These are phyloP conservation scores for Tenthredo livida DNA, from an alignment of 2,888 invertebrate genomes.

Conservation along the genomic window DNA sequence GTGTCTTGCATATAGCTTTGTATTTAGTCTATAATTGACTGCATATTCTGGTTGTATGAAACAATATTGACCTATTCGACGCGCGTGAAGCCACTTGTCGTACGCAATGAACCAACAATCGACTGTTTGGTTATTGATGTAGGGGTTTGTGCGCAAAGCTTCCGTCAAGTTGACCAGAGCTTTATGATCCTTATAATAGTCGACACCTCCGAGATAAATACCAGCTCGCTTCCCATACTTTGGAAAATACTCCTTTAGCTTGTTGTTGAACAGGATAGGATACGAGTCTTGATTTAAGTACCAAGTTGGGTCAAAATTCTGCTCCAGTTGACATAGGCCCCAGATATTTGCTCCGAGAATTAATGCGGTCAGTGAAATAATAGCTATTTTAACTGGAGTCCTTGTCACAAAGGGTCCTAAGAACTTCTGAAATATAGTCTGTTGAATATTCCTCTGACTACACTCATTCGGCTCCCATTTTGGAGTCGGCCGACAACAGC, in stretches of 20 bases:
- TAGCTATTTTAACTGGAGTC: constrained; percentile 73
- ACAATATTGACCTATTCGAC: constrained; percentile 30
- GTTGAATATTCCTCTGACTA: constrained; percentile 75
- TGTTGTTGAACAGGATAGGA: constrained; percentile 72
- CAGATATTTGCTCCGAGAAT: constrained; percentile 74
- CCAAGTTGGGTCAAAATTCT: constrained; percentile 76
- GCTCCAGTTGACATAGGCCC: constrained; percentile 72
- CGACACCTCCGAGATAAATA: constrained; percentile 74
- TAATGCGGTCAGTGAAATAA: constrained; percentile 71
- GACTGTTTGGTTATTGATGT: constrained; percentile 72
- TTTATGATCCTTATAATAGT: constrained; percentile 73
- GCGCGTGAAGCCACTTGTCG: constrained; percentile 69
- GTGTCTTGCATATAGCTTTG: background rate
- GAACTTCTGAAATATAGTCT: constrained; percentile 74
- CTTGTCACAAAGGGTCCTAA: constrained; percentile 75
- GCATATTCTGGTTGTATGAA: background rate
- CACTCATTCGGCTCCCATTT: constrained; percentile 77
- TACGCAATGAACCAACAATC: constrained; percentile 75
- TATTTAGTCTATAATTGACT: background rate
- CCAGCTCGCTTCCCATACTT: constrained; percentile 73
- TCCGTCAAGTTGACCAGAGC: constrained; percentile 67
- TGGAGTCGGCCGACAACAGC: constrained; percentile 67
- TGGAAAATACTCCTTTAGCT: constrained; percentile 73
- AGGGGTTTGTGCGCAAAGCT: constrained; percentile 69
- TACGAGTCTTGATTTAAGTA: constrained; percentile 76